phyloP scores from a whole-genome alignment of 2,113 vertebrate genomes.

The Ammodytes dubius region DNA sequence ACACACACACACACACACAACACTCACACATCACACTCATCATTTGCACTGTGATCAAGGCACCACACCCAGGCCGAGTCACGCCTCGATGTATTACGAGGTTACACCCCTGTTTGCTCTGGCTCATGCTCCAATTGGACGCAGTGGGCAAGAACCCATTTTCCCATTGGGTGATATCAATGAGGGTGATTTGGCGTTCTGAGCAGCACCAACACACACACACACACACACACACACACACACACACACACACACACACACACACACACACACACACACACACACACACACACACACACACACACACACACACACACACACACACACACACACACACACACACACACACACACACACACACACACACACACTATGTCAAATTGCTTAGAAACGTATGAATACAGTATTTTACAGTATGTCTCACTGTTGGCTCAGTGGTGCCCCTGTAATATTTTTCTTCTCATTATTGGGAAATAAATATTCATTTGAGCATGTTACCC shows the following conservation, averaged over 20 bases:
- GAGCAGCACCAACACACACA: conserved; percentile 13
- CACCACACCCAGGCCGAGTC: conserved; percentile 67
- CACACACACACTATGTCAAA: conserved; percentile 24
- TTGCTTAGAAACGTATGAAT: conserved; percentile 25
- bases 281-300: conserved; percentile 7
- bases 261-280: conserved; percentile 18
- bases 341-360: conserved; percentile 7
- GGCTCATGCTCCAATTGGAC: conserved; percentile 60
- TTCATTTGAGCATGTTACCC: conserved; percentile 40
- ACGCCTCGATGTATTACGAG: conserved; percentile 63
- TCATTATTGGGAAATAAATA: conserved; percentile 30
- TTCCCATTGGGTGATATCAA: conserved; percentile 52
- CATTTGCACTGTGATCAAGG: conserved; percentile 31
- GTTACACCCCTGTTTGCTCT: conserved; percentile 77
- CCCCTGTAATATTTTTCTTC: conserved; percentile 20
- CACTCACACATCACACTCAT: too few species aligned
- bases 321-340: conserved; percentile 14
- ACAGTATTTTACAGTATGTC: conserved; percentile 21
- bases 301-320: conserved; percentile 5
- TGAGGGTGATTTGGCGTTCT: conserved; percentile 57
- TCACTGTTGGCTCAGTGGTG: conserved; percentile 38
- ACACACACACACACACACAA: conserved; percentile 3
- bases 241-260: conserved; percentile 10
- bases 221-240: conserved; percentile 3
- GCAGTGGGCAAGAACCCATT: conserved; percentile 44